phyloP scores from a whole-genome alignment of 2,797 vertebrate genomes.

The Cheirogaleus major region DNA sequence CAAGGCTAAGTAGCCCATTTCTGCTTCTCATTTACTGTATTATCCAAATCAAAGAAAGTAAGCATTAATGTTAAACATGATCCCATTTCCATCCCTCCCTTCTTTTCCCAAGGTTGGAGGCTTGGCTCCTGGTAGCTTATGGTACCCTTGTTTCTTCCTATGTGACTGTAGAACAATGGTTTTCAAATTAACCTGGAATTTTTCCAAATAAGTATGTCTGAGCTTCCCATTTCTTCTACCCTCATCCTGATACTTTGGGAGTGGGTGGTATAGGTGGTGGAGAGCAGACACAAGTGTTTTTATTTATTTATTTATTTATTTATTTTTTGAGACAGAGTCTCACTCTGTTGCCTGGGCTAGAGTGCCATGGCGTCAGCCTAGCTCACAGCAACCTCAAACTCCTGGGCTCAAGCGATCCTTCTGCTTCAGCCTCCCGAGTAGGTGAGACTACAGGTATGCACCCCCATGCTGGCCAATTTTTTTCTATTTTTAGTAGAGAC shows the following conservation, averaged over 20 bases:
- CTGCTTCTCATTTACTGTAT: conserved; percentile 17
- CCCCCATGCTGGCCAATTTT: too few relatives aligned
- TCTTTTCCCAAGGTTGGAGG: not conserved
- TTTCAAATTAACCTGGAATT: not conserved
- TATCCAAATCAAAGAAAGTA: not conserved
- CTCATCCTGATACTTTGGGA: not conserved
- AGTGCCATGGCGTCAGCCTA: too few relatives aligned
- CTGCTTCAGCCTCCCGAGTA: too few relatives aligned
- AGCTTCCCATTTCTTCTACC: not conserved
- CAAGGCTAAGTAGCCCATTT: not conserved
- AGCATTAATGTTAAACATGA: conserved; percentile 4
- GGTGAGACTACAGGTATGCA: too few relatives aligned
- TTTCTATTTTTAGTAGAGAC: too few relatives aligned
- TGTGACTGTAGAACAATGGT: not conserved
- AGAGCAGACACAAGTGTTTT: not conserved
- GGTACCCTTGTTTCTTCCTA: not conserved
- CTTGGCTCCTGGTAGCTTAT: not conserved
- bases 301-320: too few relatives aligned
- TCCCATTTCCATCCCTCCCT: not conserved
- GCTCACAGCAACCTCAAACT: too few relatives aligned
- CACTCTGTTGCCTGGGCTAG: too few relatives aligned
- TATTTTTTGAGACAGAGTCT: too few relatives aligned
- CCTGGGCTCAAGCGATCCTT: too few relatives aligned
- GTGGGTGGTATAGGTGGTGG: not conserved
- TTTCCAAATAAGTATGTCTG: not conserved